Evolutionary conservation across 2,888 invertebrate genomes (phyloP).

Genomic region (Mythimna albipuncta): DNA sequence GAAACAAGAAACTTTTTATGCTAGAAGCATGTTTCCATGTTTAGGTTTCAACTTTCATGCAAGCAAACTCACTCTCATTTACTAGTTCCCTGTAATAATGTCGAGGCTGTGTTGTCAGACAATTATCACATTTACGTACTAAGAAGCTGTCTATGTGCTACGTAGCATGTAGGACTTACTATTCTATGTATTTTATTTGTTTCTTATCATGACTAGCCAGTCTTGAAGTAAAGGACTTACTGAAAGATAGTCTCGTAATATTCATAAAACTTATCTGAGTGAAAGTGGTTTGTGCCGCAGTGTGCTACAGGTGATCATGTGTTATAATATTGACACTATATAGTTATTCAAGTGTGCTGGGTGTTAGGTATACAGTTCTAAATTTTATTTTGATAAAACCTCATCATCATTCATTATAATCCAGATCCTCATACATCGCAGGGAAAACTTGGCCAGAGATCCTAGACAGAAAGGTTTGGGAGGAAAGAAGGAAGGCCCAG

Average conservation of each 20-base stretch:
- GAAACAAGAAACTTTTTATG: neutral
- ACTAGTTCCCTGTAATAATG: conserved; percentile 22
- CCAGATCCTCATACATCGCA: no score
- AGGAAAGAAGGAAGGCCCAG: no score
- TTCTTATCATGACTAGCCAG: conserved; percentile 26
- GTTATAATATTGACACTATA: conserved; percentile 1
- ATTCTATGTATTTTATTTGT: neutral
- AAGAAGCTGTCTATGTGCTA: conserved; percentile 29
- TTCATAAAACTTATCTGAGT: conserved; percentile 24
- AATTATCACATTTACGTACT: conserved; percentile 35
- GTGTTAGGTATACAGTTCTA: conserved; percentile 2
- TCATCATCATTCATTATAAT: neutral
- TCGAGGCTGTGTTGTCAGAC: conserved; percentile 36
- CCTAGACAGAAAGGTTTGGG: no score
- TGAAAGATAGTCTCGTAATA: conserved; percentile 25
- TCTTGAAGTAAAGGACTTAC: conserved; percentile 32
- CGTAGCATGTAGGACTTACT: conserved; percentile 11
- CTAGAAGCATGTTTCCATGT: neutral
- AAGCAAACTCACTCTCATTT: neutral
- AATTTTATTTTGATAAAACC: neutral
- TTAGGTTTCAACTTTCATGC: neutral
- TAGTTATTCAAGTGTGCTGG: neutral
- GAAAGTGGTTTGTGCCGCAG: conserved; percentile 17
- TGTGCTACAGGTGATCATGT: neutral
- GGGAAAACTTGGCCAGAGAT: no score